phyloP scores from a whole-genome alignment of 2,113 vertebrate genomes.

The Cnemophilus loriae region DNA sequence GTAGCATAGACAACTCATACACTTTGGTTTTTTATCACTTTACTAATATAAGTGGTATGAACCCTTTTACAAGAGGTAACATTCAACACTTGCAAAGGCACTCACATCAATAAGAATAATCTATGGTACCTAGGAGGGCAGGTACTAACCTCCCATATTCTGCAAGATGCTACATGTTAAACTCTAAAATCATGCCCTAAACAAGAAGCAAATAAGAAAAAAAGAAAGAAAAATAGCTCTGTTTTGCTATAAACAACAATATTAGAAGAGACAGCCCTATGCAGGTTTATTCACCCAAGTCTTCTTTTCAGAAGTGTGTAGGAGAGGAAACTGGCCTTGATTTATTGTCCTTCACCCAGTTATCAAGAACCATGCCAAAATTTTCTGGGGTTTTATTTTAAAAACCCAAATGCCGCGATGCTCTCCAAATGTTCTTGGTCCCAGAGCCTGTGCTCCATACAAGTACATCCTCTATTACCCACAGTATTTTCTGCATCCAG shows the following conservation, averaged over 20 bases:
- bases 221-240: not conserved
- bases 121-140: not conserved
- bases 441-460: not conserved
- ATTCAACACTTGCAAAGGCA: not conserved
- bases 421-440: not conserved
- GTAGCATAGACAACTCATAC: accelerated
- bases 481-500: not conserved
- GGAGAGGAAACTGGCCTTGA: not conserved
- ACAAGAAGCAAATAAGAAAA: not conserved
- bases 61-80: not conserved
- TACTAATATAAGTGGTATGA: accelerated
- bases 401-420: not conserved
- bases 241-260: not conserved
- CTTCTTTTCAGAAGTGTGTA: not conserved
- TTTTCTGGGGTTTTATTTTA: not conserved
- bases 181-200: not conserved
- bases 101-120: not conserved
- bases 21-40: not conserved
- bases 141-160: not conserved
- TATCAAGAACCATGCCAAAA: not conserved
- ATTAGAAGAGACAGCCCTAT: not conserved
- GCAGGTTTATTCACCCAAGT: not conserved
- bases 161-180: not conserved
- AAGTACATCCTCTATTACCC: not conserved
- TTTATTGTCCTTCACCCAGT: not conserved